phyloP scores from a whole-genome alignment of 2,797 vertebrate genomes.

The Myiothlypis chrysogaster region DNA sequence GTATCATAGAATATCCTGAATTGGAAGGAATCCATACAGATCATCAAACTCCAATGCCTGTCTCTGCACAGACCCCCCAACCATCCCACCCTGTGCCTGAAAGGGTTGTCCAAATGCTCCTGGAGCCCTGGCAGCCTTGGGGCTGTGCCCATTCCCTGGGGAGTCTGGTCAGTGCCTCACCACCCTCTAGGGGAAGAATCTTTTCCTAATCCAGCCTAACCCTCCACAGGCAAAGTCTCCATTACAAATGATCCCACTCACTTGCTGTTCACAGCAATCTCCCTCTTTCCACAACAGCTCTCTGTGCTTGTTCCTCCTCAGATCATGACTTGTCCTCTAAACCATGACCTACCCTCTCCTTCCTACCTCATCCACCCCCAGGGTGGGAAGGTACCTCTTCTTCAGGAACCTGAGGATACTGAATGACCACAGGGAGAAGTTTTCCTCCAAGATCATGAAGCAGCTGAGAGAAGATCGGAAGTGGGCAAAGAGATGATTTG shows the following conservation, averaged over 20 bases:
- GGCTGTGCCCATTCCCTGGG: background rate
- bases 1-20: background rate
- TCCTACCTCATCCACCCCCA: background rate
- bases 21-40: background rate
- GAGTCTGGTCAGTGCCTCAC: background rate
- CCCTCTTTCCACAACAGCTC: background rate
- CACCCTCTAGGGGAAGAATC: background rate
- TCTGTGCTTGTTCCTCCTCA: background rate
- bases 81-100: background rate
- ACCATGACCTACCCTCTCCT: background rate
- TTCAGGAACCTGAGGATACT: background rate
- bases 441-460: background rate
- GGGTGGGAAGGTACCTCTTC: background rate
- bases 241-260: fast-evolving
- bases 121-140: background rate
- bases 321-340: background rate
- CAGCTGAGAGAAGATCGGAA: background rate
- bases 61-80: background rate
- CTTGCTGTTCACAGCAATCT: background rate
- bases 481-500: background rate
- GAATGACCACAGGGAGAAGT: background rate
- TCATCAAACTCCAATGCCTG: background rate
- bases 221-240: background rate
- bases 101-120: fast-evolving
- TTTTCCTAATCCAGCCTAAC: background rate